Base-by-base conservation (phyloP, 2,888 invertebrate species). In the Molorchus minor region DNA sequence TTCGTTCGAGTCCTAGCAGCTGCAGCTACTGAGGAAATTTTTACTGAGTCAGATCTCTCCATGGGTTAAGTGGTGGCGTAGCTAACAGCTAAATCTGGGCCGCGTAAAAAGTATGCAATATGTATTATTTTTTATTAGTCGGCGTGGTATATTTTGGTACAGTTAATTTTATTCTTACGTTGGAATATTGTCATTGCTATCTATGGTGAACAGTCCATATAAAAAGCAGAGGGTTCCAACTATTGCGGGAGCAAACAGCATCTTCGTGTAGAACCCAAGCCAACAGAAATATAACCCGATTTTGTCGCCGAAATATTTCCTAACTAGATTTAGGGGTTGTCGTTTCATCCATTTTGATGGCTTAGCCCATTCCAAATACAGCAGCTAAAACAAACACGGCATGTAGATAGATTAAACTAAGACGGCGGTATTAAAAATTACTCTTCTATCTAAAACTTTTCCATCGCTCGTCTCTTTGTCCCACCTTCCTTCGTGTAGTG, bases 331-430 rank as follows among this genome's bases (percentile, higher is more conserved):
- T 0, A 98, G 81, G 0, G 98, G 97, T 75, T 98, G 98, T 59
- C 90, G 90, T 76, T 96, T 96, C 81, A 89, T 95, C 92, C 94
- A 96, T 74, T 91, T 91, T 5, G 86, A 83, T 0, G 95, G 94
- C 62, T 91, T 86, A 0, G 96, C 96, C 98, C 98, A 98, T 78
- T 94, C 91, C 62, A 93, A 84, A 78, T 96, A 96, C 1, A 98
- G 82, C 3, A 95, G 81, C 90, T 96, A 81, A 7, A 77, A 79
- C 61, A 56, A 62, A 55, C 41, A 12, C 1, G 29, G 17, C 19
- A 30, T 8, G 4, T 4, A 33, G 20, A 36, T 35, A 17, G 40
- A 16, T 3, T 51, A 25, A 12, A 29, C 45, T 44, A 15, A 55
- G 1, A 13, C n/a, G n/a, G 19, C 16, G 15, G 19, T 12, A 21